phyloP scores from a whole-genome alignment of 2,113 vertebrate species.

The Mustela nigripes region DNA sequence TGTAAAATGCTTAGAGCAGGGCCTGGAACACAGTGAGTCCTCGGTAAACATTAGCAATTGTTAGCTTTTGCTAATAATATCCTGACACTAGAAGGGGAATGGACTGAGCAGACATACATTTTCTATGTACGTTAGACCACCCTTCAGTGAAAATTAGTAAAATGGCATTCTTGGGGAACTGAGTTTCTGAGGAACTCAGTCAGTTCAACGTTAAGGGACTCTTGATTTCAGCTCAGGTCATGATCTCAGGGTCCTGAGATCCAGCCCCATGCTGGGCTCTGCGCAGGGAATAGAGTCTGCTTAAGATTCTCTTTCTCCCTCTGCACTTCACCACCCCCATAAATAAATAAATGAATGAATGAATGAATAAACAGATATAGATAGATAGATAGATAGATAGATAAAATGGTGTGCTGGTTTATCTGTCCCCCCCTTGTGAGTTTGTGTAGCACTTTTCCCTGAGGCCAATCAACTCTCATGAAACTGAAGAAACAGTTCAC shows the following conservation, averaged over 20 bases:
- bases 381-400: background rate
- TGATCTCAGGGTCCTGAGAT: background rate
- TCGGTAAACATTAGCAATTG: conserved; percentile 1
- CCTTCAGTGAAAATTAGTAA: background rate
- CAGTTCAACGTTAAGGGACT: background rate
- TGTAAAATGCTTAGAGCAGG: conserved; percentile 35
- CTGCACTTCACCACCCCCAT: background rate
- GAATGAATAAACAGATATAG: background rate
- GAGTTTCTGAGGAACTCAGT: background rate
- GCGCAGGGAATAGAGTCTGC: background rate
- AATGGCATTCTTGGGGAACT: background rate
- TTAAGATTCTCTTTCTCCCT: background rate
- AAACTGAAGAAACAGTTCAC: conserved; percentile 1
- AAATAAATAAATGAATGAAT: background rate
- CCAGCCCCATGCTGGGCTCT: background rate
- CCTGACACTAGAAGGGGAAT: background rate
- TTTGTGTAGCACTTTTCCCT: background rate
- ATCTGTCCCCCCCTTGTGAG: background rate
- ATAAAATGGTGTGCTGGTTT: conserved; percentile 48
- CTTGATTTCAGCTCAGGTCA: background rate
- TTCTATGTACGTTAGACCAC: conserved; percentile 27
- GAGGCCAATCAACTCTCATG: background rate
- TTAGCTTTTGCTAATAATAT: conserved; percentile 16
- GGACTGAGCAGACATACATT: background rate
- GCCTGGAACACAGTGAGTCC: background rate